Evolutionary conservation across 2,888 invertebrate species (phyloP).

Genomic region (Drosophila mercatorum): DNA sequence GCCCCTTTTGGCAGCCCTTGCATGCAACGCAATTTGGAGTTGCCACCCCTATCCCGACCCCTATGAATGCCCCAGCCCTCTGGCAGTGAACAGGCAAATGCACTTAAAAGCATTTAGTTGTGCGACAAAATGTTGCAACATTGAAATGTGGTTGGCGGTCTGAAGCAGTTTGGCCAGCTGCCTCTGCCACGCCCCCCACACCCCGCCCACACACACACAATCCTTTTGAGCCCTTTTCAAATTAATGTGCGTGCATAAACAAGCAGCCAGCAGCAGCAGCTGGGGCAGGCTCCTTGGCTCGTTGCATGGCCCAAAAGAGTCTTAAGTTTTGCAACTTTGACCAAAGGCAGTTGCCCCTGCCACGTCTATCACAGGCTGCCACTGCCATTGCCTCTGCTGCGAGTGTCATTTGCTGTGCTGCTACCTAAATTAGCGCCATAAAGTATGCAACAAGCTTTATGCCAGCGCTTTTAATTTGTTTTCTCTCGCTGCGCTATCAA

Average conservation of each 20-base stretch:
- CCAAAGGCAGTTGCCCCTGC: conserved; percentile 27
- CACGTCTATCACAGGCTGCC: neutral
- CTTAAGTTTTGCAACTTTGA: conserved; percentile 61
- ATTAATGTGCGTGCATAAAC: conserved; percentile 79
- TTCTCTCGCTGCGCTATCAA: conserved; percentile 63
- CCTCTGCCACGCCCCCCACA: neutral
- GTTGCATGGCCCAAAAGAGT: conserved; percentile 24
- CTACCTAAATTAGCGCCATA: conserved; percentile 74
- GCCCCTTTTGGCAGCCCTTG: neutral
- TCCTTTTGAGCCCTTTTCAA: conserved; percentile 56
- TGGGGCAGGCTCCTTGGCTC: conserved; percentile 1
- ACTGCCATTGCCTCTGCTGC: conserved; percentile 3
- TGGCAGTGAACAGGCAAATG: conserved; percentile 61
- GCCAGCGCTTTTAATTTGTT: conserved; percentile 72
- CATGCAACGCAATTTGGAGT: neutral
- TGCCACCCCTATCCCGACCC: neutral
- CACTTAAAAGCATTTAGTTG: conserved; percentile 80
- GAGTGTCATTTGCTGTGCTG: conserved; percentile 46
- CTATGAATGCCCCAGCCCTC: neutral
- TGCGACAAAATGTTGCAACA: conserved; percentile 72
- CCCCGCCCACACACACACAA: neutral
- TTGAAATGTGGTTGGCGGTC: conserved; percentile 70
- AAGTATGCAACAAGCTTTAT: conserved; percentile 77
- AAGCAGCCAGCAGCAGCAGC: conserved; percentile 36
- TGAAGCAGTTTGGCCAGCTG: conserved; percentile 25